Base-by-base conservation (phyloP, 2,888 invertebrate genomes). In the Notocelia uddmanniana region DNA sequence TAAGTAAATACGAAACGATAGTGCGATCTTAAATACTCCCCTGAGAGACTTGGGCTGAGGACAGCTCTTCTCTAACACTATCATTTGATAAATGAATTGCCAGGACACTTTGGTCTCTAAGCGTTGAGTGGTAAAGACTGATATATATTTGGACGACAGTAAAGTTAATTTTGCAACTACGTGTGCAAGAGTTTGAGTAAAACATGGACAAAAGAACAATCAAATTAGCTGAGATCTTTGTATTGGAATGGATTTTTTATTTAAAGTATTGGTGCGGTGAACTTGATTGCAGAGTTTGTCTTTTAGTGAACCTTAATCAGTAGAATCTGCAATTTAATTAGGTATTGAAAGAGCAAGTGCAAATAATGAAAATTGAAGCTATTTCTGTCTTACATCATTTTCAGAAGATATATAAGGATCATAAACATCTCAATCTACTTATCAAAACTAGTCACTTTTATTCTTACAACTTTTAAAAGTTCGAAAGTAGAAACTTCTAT, bases 1-100 rank as follows among this genome's bases (percentile, higher is more conserved):
- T 73, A 73, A 76, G 74, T 76, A 79, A 77, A 78, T 75, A 73
- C 68, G 69, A 62, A 31, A 52, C 75, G 71, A 72, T 67, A 70
- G 68, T 63, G 41, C 60, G 31, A 62, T 45, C 71, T 74, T 74
- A 74, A 74, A 71, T 37, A 54, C 70, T 58, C 71, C 52, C 71
- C 11, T 1, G 71, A 18, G 74, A 68, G 37, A 9, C 67, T 62
- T 48, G 3, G 37, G n/a, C 37, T 52, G 59, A 18, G 9, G 45
- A 71, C 71, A 66, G 21, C 18, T 64, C 66, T 54, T 69, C 31
- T 55, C 50, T 18, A 9, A 50, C 52, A 60, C 50, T 50, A 13
- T 5, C 26, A 58, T 13, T 23, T 71, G 54, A 31, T 48, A 34
- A 66, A 71, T 45, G 18, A 18, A 52, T 31, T 23, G 19, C 9